Evolutionary conservation across 2,797 vertebrate species (phyloP).

Genomic region (Chaetodon trifasciatus): DNA sequence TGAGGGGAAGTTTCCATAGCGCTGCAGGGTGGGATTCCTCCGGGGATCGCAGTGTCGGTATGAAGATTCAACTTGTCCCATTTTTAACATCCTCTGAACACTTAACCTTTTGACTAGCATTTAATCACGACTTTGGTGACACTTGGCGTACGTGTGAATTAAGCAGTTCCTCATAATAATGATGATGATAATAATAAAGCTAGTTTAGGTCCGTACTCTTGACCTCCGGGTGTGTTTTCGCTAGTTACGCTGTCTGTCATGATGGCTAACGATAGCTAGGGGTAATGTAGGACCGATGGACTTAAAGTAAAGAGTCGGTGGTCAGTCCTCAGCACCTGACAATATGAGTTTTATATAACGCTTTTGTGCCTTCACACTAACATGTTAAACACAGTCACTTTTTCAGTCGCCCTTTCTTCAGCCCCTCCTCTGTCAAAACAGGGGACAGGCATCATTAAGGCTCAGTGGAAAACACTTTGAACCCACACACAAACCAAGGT

Average conservation of each 20-base stretch:
- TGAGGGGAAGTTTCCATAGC: conserved; percentile 37
- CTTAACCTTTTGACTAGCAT: accelerated
- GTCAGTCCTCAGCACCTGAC: not conserved
- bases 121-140: not conserved
- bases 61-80: not conserved
- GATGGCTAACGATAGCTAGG: not conserved
- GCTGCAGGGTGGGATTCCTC: conserved; percentile 49
- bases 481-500: conserved; percentile 6
- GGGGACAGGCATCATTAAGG: not conserved
- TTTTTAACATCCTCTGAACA: not conserved
- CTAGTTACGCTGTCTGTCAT: not conserved
- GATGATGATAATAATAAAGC: too few relatives aligned
- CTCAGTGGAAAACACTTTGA: conserved; percentile 6
- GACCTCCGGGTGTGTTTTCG: not conserved
- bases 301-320: not conserved
- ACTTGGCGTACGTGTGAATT: not conserved
- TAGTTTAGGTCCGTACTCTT: too few relatives aligned
- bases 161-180: not conserved
- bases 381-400: not conserved
- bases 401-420: not conserved
- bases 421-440: not conserved
- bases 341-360: not conserved
- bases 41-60: conserved; percentile 34
- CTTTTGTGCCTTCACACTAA: not conserved
- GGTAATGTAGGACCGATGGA: not conserved